Base-by-base conservation (phyloP, 2,113 vertebrate species). In the Sisor rabdophorus region DNA sequence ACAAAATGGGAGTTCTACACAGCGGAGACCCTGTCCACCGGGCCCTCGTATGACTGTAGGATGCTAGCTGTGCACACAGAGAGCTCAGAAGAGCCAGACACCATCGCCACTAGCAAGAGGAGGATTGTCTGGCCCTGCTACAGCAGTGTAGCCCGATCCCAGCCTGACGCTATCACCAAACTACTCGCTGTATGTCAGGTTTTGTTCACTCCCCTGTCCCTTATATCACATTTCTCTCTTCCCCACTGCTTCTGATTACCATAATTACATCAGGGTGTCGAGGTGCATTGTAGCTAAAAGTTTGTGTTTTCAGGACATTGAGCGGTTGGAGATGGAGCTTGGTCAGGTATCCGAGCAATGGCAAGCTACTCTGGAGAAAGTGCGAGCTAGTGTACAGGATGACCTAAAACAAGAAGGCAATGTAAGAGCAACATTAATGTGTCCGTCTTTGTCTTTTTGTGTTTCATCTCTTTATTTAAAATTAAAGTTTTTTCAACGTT, bases 91-190 rank as follows among this genome's bases (percentile, higher is more conserved):
- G 95, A 97, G 70, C 13, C 78, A 0, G 92, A 94, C 30, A 87
- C 92, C 2, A 71, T 86, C 24, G 74, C 90, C 63, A 93, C 89
- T 84, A 94, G 90, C 13, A 93, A 91, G 84, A 93, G 97, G 86
- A 94, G 93, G 86, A 94, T 97, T 4, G 94, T 99, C 32, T 99
- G 97, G 97, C 96, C 96, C 0, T 98, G 96, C 86, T 99, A 98
- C 20, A 95, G 95, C 81, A 93, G 94, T 20, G 87, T 98, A 77
- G 88, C 87, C 84, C 92, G 88, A 13, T 88, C 92, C 36, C 96
- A 99, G 85, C 96, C 95, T 0, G 94, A 98, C 47, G 95, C 94
- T 71, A 95, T 99, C 87, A 98, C 94, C 87, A 93, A 92, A 79
- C 94, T 98, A 64, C 90, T 98, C 81, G 87, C 88, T 32, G 97